phyloP scores from a whole-genome alignment of 2,797 vertebrate genomes.

The Acanthopagrus latus region DNA sequence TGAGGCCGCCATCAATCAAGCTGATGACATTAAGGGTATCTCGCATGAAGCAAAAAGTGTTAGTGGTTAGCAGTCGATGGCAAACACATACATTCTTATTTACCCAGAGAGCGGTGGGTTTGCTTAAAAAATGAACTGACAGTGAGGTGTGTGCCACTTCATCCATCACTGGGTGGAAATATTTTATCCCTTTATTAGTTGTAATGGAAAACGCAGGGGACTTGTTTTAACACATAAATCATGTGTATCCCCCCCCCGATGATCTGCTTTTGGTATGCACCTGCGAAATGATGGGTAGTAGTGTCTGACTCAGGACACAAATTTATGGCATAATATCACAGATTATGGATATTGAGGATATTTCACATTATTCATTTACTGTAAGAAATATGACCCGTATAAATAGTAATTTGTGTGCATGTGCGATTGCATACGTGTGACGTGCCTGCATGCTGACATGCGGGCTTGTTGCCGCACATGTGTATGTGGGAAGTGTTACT shows the following conservation, averaged over 20 bases:
- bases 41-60: slow-evolving; percentile 55
- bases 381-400: slow-evolving; percentile 74
- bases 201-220: slow-evolving; percentile 84
- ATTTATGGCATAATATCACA: slow-evolving; percentile 83
- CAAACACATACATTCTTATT: slow-evolving; percentile 82
- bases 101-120: slow-evolving; percentile 78
- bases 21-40: slow-evolving; percentile 68
- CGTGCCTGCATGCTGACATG: slow-evolving; percentile 3
- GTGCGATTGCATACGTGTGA: slow-evolving; percentile 24
- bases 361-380: slow-evolving; percentile 82
- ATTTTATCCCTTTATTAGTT: slow-evolving; percentile 86
- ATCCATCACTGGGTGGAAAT: slow-evolving; percentile 85
- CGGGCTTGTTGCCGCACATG: slow-evolving; percentile 12
- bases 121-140: slow-evolving; percentile 87
- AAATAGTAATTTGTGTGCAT: slow-evolving; percentile 66
- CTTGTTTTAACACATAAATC: slow-evolving; percentile 87
- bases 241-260: slow-evolving; percentile 72
- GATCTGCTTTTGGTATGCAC: slow-evolving; percentile 77
- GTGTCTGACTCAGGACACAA: slow-evolving; percentile 75
- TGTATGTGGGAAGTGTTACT: slow-evolving; percentile 31
- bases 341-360: slow-evolving; percentile 84
- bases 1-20: slow-evolving; percentile 66
- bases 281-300: slow-evolving; percentile 78
- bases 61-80: slow-evolving; percentile 73
- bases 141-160: slow-evolving; percentile 79